Percentiles rank a stretch among this genome's conserved stretches.
Conservation (phyloP, 1,140 invertebrate species). For the Aethina tumida region DNA sequence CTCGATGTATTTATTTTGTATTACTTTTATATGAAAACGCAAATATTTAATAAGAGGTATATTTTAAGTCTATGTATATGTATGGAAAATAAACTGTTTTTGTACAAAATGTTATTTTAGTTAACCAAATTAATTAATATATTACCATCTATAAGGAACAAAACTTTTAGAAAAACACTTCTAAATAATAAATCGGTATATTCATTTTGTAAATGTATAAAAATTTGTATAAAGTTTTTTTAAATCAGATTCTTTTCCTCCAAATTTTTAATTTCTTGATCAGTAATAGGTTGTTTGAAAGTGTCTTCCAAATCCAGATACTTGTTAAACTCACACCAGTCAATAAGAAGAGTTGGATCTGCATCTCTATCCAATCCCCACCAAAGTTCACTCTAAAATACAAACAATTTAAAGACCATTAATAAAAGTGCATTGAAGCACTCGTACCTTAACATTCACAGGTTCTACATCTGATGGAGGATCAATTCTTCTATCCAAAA, state of each 20-base stretch:
- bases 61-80: conserved; percentile 2
- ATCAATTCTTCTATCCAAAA: conserved; percentile 47
- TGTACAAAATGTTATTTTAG: not conserved
- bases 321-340: conserved; percentile 42
- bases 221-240: too few relatives aligned
- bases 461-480: conserved; percentile 41
- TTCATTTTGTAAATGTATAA: too few relatives aligned
- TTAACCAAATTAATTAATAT: too few relatives aligned
- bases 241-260: too few relatives aligned
- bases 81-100: not conserved
- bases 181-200: too few relatives aligned
- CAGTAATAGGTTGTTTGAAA: conserved; percentile 25
- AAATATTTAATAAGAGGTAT: too few relatives aligned
- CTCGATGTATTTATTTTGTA: conserved; percentile 1
- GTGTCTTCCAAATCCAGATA: conserved; percentile 41
- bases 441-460: conserved; percentile 41
- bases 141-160: too few relatives aligned
- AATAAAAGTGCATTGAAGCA: not conserved
- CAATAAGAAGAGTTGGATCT: conserved; percentile 34
- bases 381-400: conserved; percentile 38
- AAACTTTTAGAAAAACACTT: too few relatives aligned
- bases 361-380: conserved; percentile 38
- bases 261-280: too few relatives aligned
- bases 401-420: conserved; percentile 1
- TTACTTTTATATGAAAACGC: not conserved